Evolutionary conservation across 2,888 invertebrate genomes (phyloP), one percentile per base, ranked within the genome.

Genomic region (Oscheius sp.): DNA sequence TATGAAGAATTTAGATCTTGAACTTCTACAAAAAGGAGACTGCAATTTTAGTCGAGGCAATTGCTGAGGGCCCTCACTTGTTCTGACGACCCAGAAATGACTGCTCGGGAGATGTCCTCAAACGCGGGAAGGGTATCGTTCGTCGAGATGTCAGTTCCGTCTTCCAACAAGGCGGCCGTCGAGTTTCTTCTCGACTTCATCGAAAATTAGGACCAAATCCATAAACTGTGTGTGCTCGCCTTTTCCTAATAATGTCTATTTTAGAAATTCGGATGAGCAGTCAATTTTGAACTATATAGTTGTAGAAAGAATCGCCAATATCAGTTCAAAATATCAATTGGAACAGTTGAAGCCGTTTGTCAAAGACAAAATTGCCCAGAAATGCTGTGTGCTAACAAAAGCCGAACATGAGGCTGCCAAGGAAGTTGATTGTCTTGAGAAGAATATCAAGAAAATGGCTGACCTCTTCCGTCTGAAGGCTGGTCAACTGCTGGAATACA

Each of bases 351-450:
- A 66, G 27, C 6, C 2, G 7, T 66, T 66, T 52, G 13, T 46
- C 9, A 29, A 66, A 27, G 35, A 46, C 13, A n/a, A 25, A 12
- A 27, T 16, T 1, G 52, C 49, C 5, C n/a, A 29, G 7, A 49
- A 66, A 27, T 66, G 27, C 18, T 7, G 1, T 12, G 27, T 21
- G 1, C 52, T 52, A 29, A 66, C 6, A 1, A 52, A 25, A n/a
- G 9, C 16, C 2, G 29, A 29, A 16, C 49, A 66, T 12, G 18
- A 25, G 7, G 66, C 66, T 0, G 49, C 46, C 29, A 27, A 52
- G 27, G 9, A 25, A 27, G 52, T 49, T 21, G 52, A 66, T 1
- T 66, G 66, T 49, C 18, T 66, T n/a, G 52, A 66, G 66, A 66
- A 66, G 41, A 52, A 66, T 21, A 52, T 27, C 13, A 16, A 3